A percentile compares a stretch with the other conserved stretches of the same genome.
phyloP scores from a whole-genome alignment of 1,140 invertebrate species.

The Zaprionus tsacasi region DNA sequence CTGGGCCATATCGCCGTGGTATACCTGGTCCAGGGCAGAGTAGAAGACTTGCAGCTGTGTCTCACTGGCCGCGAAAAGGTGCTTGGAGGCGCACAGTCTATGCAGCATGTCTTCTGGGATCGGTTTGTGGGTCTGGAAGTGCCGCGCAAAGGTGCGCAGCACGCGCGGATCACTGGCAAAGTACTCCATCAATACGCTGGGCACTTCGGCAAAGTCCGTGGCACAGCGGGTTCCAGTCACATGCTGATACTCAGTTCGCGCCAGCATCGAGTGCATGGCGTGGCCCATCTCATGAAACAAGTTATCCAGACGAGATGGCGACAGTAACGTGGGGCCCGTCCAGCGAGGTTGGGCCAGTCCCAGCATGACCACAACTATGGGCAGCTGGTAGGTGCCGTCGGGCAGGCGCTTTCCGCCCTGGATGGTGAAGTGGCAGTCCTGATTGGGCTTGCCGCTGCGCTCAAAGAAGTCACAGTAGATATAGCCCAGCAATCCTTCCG shows the following conservation, averaged over 20 bases:
- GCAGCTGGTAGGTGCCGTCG: constrained; percentile 95
- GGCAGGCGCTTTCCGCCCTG: constrained; percentile 93
- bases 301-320: constrained; percentile 95
- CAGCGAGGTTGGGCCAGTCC: constrained; percentile 91
- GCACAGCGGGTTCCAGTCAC: constrained; percentile 98
- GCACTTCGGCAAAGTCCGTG: constrained; percentile 99
- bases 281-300: constrained; percentile 99
- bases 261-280: constrained; percentile 99
- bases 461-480: constrained; percentile 99
- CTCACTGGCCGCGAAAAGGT: constrained; percentile 94
- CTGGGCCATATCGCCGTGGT: constrained; percentile 89
- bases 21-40: constrained; percentile 94
- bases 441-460: constrained; percentile 94
- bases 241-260: constrained; percentile 97
- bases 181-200: constrained; percentile 99
- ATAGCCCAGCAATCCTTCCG: constrained; percentile 92
- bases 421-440: constrained; percentile 99
- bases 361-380: constrained; percentile 97
- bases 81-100: constrained; percentile 92
- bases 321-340: constrained; percentile 92
- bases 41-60: constrained; percentile 96
- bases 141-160: constrained; percentile 93
- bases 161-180: constrained; percentile 96
- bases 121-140: constrained; percentile 94
- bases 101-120: constrained; percentile 91